Evolutionary conservation across 2,797 vertebrate genomes (phyloP).

Genomic region (Eupleurogrammus muticus): DNA sequence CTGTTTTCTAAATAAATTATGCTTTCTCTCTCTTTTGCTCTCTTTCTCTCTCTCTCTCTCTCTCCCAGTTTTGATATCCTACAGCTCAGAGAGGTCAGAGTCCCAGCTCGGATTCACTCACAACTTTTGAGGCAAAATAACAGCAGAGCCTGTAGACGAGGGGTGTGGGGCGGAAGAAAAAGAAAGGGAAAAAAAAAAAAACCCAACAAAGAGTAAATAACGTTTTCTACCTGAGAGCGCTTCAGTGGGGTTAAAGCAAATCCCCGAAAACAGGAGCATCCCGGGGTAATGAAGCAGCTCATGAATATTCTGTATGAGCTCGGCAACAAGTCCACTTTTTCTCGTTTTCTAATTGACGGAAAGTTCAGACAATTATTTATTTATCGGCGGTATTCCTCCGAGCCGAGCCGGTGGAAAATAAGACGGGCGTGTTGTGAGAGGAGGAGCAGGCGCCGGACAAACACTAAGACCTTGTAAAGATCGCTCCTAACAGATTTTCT

Average conservation of each 20-base stretch:
- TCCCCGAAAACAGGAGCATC: slow-evolving; percentile 65
- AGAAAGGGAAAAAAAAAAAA: slow-evolving; percentile 30
- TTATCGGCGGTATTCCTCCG: slow-evolving; percentile 65
- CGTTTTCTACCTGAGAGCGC: slow-evolving; percentile 57
- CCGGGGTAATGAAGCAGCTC: slow-evolving; percentile 65
- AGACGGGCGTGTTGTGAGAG: slow-evolving; percentile 34
- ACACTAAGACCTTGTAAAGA: slow-evolving; percentile 84
- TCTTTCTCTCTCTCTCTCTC: background rate
- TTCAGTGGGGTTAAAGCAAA: slow-evolving; percentile 52
- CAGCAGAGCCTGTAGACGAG: slow-evolving; percentile 15
- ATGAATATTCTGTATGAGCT: slow-evolving; percentile 76
- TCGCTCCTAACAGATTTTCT: slow-evolving; percentile 82
- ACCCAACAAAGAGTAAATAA: slow-evolving; percentile 56
- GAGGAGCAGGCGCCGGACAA: slow-evolving; percentile 48
- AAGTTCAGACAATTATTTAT: slow-evolving; percentile 81
- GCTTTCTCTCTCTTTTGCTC: slow-evolving; percentile 13
- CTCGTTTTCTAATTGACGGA: slow-evolving; percentile 80
- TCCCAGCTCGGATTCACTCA: slow-evolving; percentile 44
- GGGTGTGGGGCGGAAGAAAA: too few species aligned
- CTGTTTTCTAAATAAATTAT: slow-evolving; percentile 68
- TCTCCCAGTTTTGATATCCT: slow-evolving; percentile 35
- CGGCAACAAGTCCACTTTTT: slow-evolving; percentile 61
- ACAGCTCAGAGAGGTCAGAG: slow-evolving; percentile 59
- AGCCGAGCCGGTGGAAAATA: slow-evolving; percentile 43
- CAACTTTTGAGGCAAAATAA: slow-evolving; percentile 62